Conservation (phyloP, 1,140 invertebrate genomes). For the Drosophila mayri region DNA sequence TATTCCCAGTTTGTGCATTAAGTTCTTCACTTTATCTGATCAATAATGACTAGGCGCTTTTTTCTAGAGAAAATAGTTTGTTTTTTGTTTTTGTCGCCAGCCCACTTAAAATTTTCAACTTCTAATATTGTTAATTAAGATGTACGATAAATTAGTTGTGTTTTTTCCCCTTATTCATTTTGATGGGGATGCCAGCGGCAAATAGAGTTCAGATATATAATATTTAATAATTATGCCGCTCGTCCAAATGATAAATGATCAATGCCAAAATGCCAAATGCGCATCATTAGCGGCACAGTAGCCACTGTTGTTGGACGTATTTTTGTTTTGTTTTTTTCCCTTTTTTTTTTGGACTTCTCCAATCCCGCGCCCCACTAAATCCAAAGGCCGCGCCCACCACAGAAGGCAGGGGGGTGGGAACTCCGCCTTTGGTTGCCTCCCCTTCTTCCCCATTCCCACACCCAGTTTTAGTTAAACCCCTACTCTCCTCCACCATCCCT, state of each 20-base stretch:
- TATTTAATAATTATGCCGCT: slow-evolving; percentile 67
- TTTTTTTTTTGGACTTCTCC: slow-evolving; percentile 21
- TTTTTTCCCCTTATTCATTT: neutral
- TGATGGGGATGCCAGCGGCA: slow-evolving; percentile 1
- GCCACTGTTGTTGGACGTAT: slow-evolving; percentile 12
- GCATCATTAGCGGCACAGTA: slow-evolving; percentile 59
- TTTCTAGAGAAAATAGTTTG: neutral
- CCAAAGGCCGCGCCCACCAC: slow-evolving; percentile 65
- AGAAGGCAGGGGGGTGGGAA: slow-evolving; percentile 52
- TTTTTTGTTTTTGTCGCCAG: neutral
- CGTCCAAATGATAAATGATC: slow-evolving; percentile 65
- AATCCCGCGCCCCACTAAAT: slow-evolving; percentile 58
- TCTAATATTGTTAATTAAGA: slow-evolving; percentile 14
- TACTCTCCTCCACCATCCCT: slow-evolving; percentile 13
- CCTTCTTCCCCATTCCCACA: slow-evolving; percentile 10
- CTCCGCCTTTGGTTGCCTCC: slow-evolving; percentile 20
- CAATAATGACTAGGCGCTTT: neutral
- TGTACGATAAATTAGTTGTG: neutral
- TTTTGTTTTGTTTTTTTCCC: slow-evolving; percentile 1
- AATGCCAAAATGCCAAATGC: slow-evolving; percentile 66
- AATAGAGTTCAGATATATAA: slow-evolving; percentile 58
- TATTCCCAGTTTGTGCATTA: neutral
- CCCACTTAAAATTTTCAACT: neutral
- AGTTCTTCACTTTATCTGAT: neutral
- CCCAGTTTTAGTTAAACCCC: slow-evolving; percentile 3